These are phyloP conservation scores for Furcula furcula DNA, from an alignment of 2,888 invertebrate species.

Conservation along the genomic window DNA sequence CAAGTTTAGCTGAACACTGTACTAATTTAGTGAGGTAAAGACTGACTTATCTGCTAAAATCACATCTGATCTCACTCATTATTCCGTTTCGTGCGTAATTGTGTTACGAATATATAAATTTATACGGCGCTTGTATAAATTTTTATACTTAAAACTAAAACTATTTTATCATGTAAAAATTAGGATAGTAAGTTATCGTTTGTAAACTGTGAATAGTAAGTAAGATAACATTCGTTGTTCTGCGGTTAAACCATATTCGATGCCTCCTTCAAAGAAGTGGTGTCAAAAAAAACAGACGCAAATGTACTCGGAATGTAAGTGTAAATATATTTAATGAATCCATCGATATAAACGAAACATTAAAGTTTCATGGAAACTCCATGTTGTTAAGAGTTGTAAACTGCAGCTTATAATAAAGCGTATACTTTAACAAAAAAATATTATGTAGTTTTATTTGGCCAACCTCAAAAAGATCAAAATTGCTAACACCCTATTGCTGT, in stretches of 20 bases:
- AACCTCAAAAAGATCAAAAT: not conserved
- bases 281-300: slow-evolving; percentile 31
- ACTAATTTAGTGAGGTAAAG: slow-evolving; percentile 73
- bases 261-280: slow-evolving; percentile 65
- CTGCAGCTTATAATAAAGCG: slow-evolving; percentile 71
- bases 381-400: slow-evolving; percentile 74
- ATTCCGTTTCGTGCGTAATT: slow-evolving; percentile 30
- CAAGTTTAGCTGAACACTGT: slow-evolving; percentile 58
- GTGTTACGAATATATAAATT: slow-evolving; percentile 29
- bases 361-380: slow-evolving; percentile 74
- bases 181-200: slow-evolving; percentile 33
- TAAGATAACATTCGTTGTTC: slow-evolving; percentile 27
- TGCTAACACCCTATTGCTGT: no score
- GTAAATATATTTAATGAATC: slow-evolving; percentile 53
- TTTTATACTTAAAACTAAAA: slow-evolving; percentile 56
- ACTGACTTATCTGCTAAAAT: slow-evolving; percentile 68
- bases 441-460: slow-evolving; percentile 11
- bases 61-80: slow-evolving; percentile 38
- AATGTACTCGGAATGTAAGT: slow-evolving; percentile 41
- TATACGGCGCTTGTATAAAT: slow-evolving; percentile 45
- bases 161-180: slow-evolving; percentile 54
- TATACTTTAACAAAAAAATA: slow-evolving; percentile 49
- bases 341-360: slow-evolving; percentile 43
- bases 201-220: slow-evolving; percentile 36
- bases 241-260: slow-evolving; percentile 39